A percentile compares a stretch with the other conserved stretches of the same genome.
These are phyloP conservation scores for Leucophenga varia DNA, from an alignment of 1,140 invertebrate species.

Conservation along the genomic window DNA sequence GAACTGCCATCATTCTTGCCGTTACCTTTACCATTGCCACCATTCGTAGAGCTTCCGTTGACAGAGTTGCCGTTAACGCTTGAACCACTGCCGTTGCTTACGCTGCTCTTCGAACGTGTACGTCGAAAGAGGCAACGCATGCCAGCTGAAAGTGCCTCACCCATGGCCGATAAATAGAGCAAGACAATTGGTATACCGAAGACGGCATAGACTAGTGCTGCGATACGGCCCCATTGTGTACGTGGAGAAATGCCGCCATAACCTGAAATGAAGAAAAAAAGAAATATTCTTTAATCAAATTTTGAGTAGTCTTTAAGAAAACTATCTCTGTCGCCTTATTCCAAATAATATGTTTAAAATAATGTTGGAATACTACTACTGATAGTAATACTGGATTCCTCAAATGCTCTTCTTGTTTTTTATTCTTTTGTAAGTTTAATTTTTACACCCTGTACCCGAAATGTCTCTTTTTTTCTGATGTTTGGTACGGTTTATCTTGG, in stretches of 20 bases:
- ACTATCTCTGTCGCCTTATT: too few species aligned
- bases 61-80: slow-evolving; percentile 7
- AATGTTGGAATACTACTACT: too few species aligned
- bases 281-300: too few species aligned
- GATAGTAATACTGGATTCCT: too few species aligned
- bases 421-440: too few species aligned
- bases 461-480: too few species aligned
- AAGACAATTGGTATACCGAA: slow-evolving; percentile 89
- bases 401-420: too few species aligned
- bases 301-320: too few species aligned
- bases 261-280: slow-evolving; percentile 64
- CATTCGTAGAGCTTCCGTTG: slow-evolving; percentile 17
- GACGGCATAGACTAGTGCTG: slow-evolving; percentile 85
- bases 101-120: slow-evolving; percentile 28
- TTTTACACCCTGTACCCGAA: too few species aligned
- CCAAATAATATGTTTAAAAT: too few species aligned
- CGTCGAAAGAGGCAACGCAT: slow-evolving; percentile 54
- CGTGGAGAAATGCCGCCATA: slow-evolving; percentile 90
- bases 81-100: slow-evolving; percentile 3
- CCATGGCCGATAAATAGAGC: slow-evolving; percentile 83
- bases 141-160: slow-evolving; percentile 65
- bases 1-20: slow-evolving; percentile 14
- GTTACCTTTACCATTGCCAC: slow-evolving; percentile 28
- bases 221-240: slow-evolving; percentile 80
- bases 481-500: too few species aligned